These are phyloP conservation scores for Athetis lepigone DNA, from an alignment of 2,888 invertebrate genomes.

Conservation along the genomic window DNA sequence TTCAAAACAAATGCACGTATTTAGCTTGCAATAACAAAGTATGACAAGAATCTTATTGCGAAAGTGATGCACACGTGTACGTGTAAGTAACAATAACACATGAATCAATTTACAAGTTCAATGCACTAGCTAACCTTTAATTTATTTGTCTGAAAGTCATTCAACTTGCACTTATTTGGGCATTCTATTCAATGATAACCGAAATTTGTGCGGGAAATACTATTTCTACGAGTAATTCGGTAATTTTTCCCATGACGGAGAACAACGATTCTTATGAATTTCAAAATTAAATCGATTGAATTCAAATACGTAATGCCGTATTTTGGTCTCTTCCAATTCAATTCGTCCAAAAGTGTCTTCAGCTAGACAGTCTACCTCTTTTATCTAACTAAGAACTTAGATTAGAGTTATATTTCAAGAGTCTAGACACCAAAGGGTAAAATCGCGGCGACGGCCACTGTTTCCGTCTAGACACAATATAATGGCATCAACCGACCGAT, in stretches of 20 bases:
- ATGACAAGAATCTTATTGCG: background rate
- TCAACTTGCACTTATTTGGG: conserved; percentile 25
- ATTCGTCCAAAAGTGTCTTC: background rate
- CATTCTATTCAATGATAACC: conserved; percentile 34
- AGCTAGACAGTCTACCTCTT: background rate
- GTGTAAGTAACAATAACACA: too few relatives aligned
- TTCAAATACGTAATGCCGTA: background rate
- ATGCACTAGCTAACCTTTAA: conserved; percentile 4
- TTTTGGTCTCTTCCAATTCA: background rate
- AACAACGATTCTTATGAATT: background rate
- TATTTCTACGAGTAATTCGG: conserved; percentile 7
- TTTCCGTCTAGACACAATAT: conserved; percentile 38
- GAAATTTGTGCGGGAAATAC: conserved; percentile 20
- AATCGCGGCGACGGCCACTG: background rate
- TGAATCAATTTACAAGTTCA: conserved; percentile 27
- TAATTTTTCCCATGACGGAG: background rate
- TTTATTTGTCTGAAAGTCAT: conserved; percentile 18
- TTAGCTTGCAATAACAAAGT: background rate
- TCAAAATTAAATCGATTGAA: background rate
- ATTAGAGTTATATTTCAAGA: background rate
- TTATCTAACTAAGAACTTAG: background rate
- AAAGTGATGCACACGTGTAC: background rate
- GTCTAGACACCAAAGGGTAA: conserved; percentile 2
- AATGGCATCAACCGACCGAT: conserved; percentile 9
- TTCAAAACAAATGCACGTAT: background rate